phyloP scores from a whole-genome alignment of 2,888 invertebrate genomes.

The Tubulanus polymorphus region DNA sequence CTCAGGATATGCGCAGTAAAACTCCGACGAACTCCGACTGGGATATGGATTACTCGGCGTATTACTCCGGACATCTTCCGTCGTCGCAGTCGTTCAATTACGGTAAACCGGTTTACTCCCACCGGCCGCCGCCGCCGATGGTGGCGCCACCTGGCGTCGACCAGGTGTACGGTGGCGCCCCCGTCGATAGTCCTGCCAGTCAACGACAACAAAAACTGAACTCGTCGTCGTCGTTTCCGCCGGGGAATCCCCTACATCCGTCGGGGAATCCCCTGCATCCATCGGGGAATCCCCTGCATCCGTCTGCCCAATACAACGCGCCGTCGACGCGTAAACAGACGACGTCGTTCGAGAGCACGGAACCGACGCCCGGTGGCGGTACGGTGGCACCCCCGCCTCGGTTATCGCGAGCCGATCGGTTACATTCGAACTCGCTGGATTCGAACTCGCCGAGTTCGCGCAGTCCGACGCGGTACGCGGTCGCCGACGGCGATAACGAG shows the following conservation, averaged over 20 bases:
- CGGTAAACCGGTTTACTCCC: too few relatives aligned
- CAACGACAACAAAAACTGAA: constrained; percentile 15
- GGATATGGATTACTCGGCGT: too few relatives aligned
- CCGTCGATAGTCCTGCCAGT: too few relatives aligned
- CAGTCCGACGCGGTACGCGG: neutral
- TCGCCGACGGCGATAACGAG: neutral
- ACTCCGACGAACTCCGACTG: constrained; percentile 43
- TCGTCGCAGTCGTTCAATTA: too few relatives aligned
- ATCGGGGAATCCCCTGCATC: neutral
- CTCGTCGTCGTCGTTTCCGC: constrained; percentile 3
- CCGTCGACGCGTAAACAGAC: constrained; percentile 50
- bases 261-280: neutral
- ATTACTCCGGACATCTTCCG: too few relatives aligned
- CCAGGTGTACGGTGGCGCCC: too few relatives aligned
- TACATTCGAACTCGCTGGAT: neutral
- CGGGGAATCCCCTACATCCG: neutral
- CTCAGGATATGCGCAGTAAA: constrained; percentile 48
- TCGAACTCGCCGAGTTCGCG: constrained; percentile 19
- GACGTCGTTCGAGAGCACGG: constrained; percentile 63
- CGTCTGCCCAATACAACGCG: neutral
- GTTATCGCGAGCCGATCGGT: constrained; percentile 17
- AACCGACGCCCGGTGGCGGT: constrained; percentile 54
- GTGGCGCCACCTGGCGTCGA: too few relatives aligned
- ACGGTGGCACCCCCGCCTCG: constrained; percentile 35
- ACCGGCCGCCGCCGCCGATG: too few relatives aligned